A percentile compares a stretch with the other conserved stretches of the same genome.
Conservation (phyloP, 2,113 vertebrate genomes). For the Tursiops truncatus region DNA sequence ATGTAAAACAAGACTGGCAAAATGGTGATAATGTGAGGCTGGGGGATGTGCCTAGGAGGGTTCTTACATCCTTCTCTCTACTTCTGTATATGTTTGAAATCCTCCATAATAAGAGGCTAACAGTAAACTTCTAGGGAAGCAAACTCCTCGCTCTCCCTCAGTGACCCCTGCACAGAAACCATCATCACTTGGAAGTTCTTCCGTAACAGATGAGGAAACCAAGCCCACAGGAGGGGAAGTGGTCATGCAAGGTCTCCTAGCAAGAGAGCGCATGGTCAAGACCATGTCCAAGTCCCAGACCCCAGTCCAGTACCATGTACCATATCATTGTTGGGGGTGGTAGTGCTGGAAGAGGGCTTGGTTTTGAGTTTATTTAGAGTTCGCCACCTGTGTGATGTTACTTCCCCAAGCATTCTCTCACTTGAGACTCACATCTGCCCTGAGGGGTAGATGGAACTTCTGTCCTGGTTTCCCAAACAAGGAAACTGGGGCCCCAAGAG, state of each 20-base stretch:
- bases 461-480: neutral
- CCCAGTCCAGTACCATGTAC: fast-evolving
- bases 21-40: neutral
- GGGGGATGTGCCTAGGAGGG: neutral
- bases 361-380: neutral
- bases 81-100: neutral
- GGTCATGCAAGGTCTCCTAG: neutral
- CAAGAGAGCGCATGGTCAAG: neutral
- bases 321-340: neutral
- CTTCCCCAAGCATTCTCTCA: neutral
- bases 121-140: neutral
- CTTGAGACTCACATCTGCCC: neutral
- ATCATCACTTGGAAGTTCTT: neutral
- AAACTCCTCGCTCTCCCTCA: neutral
- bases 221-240: neutral
- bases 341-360: neutral
- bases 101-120: neutral
- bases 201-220: neutral
- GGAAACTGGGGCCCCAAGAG: neutral
- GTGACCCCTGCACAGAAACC: neutral
- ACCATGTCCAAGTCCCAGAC: neutral
- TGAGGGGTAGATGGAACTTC: neutral
- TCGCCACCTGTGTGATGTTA: neutral
- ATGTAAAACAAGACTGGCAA: neutral
- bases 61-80: neutral